A percentile compares a stretch with the other conserved stretches of the same genome.
Evolutionary conservation across 2,797 vertebrate species (phyloP).

Genomic region (Melopsittacus undulatus): DNA sequence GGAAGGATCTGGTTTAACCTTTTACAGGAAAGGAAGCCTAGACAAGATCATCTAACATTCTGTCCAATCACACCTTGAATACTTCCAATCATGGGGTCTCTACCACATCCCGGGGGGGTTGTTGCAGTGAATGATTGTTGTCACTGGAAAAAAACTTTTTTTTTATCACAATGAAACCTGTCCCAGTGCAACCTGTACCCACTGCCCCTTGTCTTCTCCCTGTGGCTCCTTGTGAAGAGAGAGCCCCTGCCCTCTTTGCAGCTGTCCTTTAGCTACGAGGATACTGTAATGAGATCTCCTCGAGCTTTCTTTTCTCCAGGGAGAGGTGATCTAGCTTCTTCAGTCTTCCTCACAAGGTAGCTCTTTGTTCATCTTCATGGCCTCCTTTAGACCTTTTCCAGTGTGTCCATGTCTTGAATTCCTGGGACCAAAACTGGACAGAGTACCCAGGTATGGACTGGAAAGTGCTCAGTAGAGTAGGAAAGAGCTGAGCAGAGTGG

Average conservation of each 20-base stretch:
- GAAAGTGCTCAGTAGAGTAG: background rate
- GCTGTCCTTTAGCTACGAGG: background rate
- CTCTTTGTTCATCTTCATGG: background rate
- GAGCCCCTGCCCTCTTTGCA: background rate
- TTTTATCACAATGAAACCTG: background rate
- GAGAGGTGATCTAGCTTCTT: background rate
- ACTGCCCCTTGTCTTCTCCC: background rate
- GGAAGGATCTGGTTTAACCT: background rate
- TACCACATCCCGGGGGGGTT: rapidly evolving
- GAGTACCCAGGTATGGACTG: no score
- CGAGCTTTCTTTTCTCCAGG: background rate
- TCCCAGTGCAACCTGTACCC: background rate
- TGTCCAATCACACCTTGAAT: background rate
- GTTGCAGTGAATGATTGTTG: background rate
- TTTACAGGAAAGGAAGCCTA: background rate
- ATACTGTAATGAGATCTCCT: background rate
- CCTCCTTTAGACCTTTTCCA: background rate
- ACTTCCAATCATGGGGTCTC: background rate
- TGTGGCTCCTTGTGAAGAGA: background rate
- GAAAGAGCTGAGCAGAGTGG: background rate
- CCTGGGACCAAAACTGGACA: background rate
- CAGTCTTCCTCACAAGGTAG: background rate
- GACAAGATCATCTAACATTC: background rate
- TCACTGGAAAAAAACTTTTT: background rate
- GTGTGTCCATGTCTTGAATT: background rate